These are phyloP conservation scores for Temnothorax rugatulus DNA, from an alignment of 2,888 invertebrate species.

Conservation along the genomic window DNA sequence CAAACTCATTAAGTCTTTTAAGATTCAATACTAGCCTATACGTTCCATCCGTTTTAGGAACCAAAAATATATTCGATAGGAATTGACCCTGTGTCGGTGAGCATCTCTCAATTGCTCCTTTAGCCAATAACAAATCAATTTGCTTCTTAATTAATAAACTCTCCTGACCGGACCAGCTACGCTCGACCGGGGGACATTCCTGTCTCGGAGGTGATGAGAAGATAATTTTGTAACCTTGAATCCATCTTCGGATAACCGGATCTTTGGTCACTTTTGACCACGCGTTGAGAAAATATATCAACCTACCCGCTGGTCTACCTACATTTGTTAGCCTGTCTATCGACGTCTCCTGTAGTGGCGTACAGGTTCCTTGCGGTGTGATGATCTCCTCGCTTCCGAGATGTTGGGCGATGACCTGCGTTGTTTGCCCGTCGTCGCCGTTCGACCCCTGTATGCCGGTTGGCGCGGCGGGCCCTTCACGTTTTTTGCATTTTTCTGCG, in stretches of 20 bases:
- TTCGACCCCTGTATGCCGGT: not conserved
- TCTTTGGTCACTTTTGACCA: not conserved
- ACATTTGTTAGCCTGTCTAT: not conserved
- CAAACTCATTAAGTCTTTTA: not conserved
- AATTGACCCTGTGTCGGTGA: not conserved
- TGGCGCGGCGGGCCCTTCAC: not conserved
- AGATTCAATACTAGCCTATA: not conserved
- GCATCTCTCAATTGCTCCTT: not conserved
- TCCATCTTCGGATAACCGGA: not conserved
- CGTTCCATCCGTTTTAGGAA: not conserved
- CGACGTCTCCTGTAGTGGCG: not conserved
- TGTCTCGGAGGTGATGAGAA: not conserved
- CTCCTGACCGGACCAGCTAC: rapidly evolving
- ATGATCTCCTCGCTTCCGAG: not conserved
- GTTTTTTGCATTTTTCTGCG: not conserved
- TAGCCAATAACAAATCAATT: not conserved
- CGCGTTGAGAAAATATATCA: not conserved
- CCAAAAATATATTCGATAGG: not conserved
- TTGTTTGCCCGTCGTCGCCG: not conserved
- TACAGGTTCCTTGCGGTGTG: not conserved
- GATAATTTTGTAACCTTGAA: not conserved
- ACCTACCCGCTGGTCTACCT: not conserved
- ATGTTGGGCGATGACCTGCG: not conserved
- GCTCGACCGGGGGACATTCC: not conserved
- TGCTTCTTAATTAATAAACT: not conserved